Percentiles rank a stretch among this genome's conserved stretches.
These are phyloP conservation scores for Lapara coniferarum DNA, from an alignment of 2,888 invertebrate genomes.

Conservation along the genomic window DNA sequence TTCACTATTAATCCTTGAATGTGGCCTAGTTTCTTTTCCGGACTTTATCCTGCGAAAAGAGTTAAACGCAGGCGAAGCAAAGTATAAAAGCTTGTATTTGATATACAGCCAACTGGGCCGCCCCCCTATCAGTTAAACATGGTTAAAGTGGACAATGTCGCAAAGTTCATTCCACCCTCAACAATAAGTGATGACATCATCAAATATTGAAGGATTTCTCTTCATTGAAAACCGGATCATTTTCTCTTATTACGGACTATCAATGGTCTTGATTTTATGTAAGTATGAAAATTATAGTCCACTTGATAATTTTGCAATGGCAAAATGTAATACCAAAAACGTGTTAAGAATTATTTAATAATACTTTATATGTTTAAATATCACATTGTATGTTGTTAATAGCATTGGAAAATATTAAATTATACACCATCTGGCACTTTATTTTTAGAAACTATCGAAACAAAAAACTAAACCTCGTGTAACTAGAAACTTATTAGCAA, in stretches of 20 bases:
- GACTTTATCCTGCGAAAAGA: too few species aligned
- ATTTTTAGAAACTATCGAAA: too few species aligned
- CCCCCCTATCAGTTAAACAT: background rate
- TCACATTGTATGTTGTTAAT: background rate
- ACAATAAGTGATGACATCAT: background rate
- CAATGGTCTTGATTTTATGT: too few species aligned
- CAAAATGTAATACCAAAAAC: too few species aligned
- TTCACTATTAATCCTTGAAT: too few species aligned
- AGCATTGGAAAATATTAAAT: background rate
- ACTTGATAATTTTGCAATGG: too few species aligned
- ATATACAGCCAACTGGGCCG: background rate
- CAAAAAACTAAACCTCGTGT: background rate
- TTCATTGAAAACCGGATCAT: background rate
- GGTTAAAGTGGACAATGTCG: background rate
- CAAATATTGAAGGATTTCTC: background rate
- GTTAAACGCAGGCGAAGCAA: too few species aligned
- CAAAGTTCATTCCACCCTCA: conserved; percentile 1
- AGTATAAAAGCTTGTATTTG: too few species aligned
- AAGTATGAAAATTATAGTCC: too few species aligned
- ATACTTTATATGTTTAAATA: too few species aligned
- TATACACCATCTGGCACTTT: background rate
- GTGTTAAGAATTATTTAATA: too few species aligned
- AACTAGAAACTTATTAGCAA: background rate
- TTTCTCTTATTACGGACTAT: background rate
- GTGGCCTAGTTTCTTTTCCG: too few species aligned